These are phyloP conservation scores for Anhinga anhinga DNA, from an alignment of 2,113 vertebrate species.

Conservation along the genomic window DNA sequence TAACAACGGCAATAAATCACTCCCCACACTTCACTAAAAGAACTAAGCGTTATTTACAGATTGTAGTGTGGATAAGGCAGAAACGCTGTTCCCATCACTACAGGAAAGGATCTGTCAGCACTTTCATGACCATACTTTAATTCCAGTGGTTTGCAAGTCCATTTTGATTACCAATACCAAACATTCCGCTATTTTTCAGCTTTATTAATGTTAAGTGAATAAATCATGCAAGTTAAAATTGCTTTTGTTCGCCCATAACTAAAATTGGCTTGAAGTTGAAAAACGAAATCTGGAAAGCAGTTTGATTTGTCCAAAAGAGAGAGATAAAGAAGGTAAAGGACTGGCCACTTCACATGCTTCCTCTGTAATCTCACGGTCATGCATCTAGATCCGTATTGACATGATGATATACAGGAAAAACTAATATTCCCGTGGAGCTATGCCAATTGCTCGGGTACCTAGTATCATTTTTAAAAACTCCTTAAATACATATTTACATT, in stretches of 20 bases:
- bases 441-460: background rate
- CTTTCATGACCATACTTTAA: background rate
- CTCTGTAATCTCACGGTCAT: background rate
- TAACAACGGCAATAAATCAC: constrained; percentile 7
- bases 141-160: constrained; percentile 14
- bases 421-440: background rate
- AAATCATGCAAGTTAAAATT: background rate
- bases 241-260: constrained; percentile 14
- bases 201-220: constrained; percentile 46
- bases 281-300: background rate
- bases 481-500: background rate
- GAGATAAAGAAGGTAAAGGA: background rate
- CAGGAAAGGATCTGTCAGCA: constrained; percentile 28
- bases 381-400: background rate
- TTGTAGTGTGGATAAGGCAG: background rate
- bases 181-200: background rate
- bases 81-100: constrained; percentile 19
- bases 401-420: background rate
- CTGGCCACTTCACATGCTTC: background rate
- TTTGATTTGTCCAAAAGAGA: background rate
- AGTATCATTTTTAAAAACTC: background rate
- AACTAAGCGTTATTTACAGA: background rate
- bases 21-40: background rate
- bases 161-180: constrained; percentile 16
- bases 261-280: constrained; percentile 15